Conservation (phyloP, 2,797 vertebrate species). For the Cossypha niveicapilla region DNA sequence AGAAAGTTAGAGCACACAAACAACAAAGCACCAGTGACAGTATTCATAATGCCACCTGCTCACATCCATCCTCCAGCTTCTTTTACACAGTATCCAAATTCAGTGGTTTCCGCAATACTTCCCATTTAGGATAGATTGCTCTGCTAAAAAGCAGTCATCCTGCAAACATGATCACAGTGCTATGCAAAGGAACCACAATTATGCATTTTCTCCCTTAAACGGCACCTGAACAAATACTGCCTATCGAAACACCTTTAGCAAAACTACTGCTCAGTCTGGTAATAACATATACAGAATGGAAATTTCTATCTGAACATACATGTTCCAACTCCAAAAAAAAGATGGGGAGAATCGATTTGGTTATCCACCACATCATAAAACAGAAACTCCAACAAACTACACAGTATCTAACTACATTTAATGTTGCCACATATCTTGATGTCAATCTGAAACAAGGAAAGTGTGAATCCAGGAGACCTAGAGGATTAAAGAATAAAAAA, state of each 20-base stretch:
- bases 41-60: background rate
- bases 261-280: background rate
- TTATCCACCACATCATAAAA: background rate
- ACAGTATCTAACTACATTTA: background rate
- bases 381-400: background rate
- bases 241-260: background rate
- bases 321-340: background rate
- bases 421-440: background rate
- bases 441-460: background rate
- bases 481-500: background rate
- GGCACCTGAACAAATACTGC: background rate
- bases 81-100: background rate
- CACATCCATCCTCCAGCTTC: background rate
- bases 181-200: background rate
- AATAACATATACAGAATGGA: background rate
- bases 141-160: background rate
- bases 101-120: background rate
- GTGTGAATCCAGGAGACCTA: background rate
- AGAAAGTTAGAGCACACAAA: background rate
- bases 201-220: background rate
- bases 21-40: background rate
- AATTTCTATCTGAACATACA: background rate
- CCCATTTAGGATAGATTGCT: background rate
- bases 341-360: rapidly evolving
- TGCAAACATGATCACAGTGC: background rate